phyloP scores from a whole-genome alignment of 2,888 invertebrate species.

The Campopleginae sp. region DNA sequence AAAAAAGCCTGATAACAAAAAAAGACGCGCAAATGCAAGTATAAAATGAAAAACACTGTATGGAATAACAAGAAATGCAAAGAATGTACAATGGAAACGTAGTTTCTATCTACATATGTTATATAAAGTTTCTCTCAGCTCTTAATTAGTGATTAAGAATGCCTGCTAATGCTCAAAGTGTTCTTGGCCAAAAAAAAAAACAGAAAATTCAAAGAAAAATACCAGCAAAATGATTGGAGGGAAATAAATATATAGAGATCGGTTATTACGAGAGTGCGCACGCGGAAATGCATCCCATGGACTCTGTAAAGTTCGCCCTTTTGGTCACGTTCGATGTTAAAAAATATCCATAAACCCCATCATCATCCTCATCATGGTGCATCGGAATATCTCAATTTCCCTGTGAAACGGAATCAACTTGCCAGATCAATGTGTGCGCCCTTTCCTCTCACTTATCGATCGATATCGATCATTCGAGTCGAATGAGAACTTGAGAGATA shows the following conservation, averaged over 20 bases:
- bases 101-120: slow-evolving; percentile 80
- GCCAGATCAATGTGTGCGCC: slow-evolving; percentile 15
- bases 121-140: slow-evolving; percentile 73
- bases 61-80: slow-evolving; percentile 10
- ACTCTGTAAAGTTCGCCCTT: slow-evolving; percentile 9
- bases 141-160: slow-evolving; percentile 77
- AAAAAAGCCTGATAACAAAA: slow-evolving; percentile 29
- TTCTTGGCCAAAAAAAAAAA: slow-evolving; percentile 73
- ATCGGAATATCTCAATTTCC: slow-evolving; percentile 50
- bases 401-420: slow-evolving; percentile 49
- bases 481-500: slow-evolving; percentile 31
- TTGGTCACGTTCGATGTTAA: slow-evolving; percentile 13
- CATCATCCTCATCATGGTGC: slow-evolving; percentile 25
- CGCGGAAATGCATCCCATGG: slow-evolving; percentile 22
- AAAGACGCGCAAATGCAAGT: background rate
- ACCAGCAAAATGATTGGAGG: slow-evolving; percentile 49
- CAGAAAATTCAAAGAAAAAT: slow-evolving; percentile 19
- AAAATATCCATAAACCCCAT: slow-evolving; percentile 20
- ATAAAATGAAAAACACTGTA: slow-evolving; percentile 12
- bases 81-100: slow-evolving; percentile 70
- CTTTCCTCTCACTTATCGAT: slow-evolving; percentile 23
- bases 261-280: slow-evolving; percentile 36
- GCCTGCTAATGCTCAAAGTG: slow-evolving; percentile 80
- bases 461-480: slow-evolving; percentile 38
- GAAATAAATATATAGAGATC: slow-evolving; percentile 43